These are phyloP conservation scores for Sebastes fasciatus DNA, from an alignment of 2,113 vertebrate genomes.

Conservation along the genomic window DNA sequence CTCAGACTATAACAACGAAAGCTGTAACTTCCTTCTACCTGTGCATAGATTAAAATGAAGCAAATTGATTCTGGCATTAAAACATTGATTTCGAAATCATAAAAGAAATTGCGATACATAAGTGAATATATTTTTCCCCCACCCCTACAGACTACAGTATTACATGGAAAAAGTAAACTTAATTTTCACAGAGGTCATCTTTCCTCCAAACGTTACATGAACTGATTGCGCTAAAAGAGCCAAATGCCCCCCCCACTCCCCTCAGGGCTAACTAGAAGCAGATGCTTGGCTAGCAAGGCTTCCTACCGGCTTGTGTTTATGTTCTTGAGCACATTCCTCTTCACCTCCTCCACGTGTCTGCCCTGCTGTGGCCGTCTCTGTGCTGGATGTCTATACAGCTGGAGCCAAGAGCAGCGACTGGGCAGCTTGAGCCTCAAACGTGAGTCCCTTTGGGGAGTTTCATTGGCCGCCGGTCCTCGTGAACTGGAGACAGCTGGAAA, in stretches of 20 bases:
- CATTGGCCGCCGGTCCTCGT: constrained; percentile 25
- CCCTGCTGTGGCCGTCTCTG: constrained; percentile 59
- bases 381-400: constrained; percentile 65
- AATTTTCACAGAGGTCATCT: constrained; percentile 47
- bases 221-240: constrained; percentile 25
- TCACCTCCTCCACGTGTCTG: constrained; percentile 69
- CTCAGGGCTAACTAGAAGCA: constrained; percentile 68
- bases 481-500: constrained; percentile 65
- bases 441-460: constrained; percentile 44
- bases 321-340: constrained; percentile 76
- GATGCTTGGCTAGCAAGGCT: constrained; percentile 65
- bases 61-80: too few species aligned
- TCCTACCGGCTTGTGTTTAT: constrained; percentile 73
- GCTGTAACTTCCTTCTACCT: too few species aligned
- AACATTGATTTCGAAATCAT: too few species aligned
- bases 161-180: neutral
- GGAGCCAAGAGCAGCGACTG: constrained; percentile 28
- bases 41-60: too few species aligned
- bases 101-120: too few species aligned
- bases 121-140: too few species aligned
- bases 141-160: neutral
- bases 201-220: constrained; percentile 31
- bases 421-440: constrained; percentile 6
- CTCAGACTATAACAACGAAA: too few species aligned
- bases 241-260: constrained; percentile 33